These are phyloP conservation scores for Oedothorax gibbosus DNA, from an alignment of 1,140 invertebrate species.

Conservation along the genomic window DNA sequence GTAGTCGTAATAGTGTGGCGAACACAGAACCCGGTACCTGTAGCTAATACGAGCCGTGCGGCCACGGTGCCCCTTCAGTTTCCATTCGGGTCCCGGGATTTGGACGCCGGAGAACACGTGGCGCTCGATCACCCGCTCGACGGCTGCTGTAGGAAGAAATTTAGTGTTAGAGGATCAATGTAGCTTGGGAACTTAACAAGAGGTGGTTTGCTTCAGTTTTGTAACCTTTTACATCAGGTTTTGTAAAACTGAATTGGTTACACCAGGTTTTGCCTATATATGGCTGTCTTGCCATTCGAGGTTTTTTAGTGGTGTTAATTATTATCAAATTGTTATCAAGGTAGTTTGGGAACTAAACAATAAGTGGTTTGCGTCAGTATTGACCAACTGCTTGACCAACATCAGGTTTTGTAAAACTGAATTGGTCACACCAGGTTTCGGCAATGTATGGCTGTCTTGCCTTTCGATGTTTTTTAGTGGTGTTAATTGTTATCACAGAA, in stretches of 20 bases:
- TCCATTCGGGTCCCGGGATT: constrained; percentile 88
- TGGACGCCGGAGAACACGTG: constrained; percentile 90
- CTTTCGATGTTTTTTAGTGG: background rate
- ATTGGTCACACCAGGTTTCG: constrained; percentile 10
- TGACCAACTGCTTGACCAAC: too few relatives aligned
- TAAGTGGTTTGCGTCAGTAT: too few relatives aligned
- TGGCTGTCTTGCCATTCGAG: background rate
- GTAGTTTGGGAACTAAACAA: too few relatives aligned
- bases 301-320: background rate
- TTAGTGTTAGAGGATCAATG: too few relatives aligned
- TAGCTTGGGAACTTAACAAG: too few relatives aligned
- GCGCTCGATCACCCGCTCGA: constrained; percentile 82
- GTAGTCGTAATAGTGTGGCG: constrained; percentile 89
- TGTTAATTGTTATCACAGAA: background rate
- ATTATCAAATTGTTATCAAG: too few relatives aligned
- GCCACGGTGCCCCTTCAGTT: constrained; percentile 81
- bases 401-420: too few relatives aligned
- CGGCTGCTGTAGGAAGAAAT: constrained; percentile 68
- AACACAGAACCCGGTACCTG: constrained; percentile 87
- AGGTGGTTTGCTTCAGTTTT: too few relatives aligned
- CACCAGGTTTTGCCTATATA: constrained; percentile 4
- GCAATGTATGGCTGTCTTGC: constrained; percentile 9
- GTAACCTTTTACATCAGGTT: too few relatives aligned
- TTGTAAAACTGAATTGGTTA: background rate
- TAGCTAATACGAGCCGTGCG: constrained; percentile 69